Conservation (phyloP, 2,797 vertebrate genomes). For the Pygocentrus nattereri region DNA sequence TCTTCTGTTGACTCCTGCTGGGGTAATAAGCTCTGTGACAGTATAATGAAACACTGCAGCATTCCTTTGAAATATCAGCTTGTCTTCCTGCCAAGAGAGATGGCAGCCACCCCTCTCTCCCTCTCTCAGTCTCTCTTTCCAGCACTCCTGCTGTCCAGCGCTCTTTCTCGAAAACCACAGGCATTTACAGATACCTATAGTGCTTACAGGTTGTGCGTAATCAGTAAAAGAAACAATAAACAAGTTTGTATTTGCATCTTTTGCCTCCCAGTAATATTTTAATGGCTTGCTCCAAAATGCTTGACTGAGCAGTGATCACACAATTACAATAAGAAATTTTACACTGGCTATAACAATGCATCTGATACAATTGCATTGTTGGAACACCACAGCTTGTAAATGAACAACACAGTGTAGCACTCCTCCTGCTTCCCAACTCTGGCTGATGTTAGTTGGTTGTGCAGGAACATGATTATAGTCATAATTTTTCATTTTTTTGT, state of each 20-base stretch:
- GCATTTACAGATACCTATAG: constrained; percentile 11
- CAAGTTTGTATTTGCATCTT: not conserved
- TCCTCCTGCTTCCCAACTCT: no score
- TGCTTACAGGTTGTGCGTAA: not conserved
- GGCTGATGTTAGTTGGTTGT: no score
- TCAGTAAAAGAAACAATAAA: not conserved
- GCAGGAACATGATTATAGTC: no score
- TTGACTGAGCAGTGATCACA: not conserved
- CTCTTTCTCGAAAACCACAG: constrained; percentile 21
- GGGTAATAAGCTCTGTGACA: constrained; percentile 45
- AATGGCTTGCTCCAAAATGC: not conserved
- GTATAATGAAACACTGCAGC: constrained; percentile 50
- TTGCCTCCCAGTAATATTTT: not conserved
- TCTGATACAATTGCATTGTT: no score
- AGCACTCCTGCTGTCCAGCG: constrained; percentile 26
- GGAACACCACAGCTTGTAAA: no score
- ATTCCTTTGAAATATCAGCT: constrained; percentile 56
- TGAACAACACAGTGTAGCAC: no score
- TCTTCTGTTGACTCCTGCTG: constrained; percentile 34
- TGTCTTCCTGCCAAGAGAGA: constrained; percentile 56
- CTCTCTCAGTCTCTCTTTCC: not conserved
- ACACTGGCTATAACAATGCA: no score
- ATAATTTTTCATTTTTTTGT: no score
- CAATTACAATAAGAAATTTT: no score
- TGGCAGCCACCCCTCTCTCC: constrained; percentile 34